These are phyloP conservation scores for Astropecten irregularis DNA, from an alignment of 53 echinoderm and acorn worm genomes.

Conservation along the genomic window DNA sequence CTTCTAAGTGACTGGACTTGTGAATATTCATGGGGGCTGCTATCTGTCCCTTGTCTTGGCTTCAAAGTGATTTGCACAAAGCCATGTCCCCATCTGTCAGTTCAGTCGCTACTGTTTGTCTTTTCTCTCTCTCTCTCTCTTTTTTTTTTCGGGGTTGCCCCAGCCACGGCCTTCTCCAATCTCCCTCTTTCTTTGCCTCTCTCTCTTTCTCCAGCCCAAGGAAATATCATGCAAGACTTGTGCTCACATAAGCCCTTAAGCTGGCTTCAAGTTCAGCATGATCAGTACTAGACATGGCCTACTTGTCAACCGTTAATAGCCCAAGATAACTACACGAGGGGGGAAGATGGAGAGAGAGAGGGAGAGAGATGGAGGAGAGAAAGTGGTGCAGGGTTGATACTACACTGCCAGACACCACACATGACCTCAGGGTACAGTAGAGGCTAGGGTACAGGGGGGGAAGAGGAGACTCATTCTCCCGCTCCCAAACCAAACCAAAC, in stretches of 20 bases:
- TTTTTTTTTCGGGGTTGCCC: background rate
- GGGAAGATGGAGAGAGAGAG: too few species aligned
- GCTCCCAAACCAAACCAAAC: too few species aligned
- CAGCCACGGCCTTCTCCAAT: background rate
- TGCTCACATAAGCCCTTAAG: conserved; percentile 48
- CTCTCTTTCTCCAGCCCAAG: conserved; percentile 1
- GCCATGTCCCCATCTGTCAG: conserved; percentile 26
- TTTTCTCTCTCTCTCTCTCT: background rate
- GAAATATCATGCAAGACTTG: conserved; percentile 47
- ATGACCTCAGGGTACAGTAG: conserved; percentile 33
- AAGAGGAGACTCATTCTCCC: too few species aligned
- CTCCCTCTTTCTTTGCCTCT: too few species aligned
- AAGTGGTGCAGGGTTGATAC: background rate
- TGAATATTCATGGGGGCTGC: conserved; percentile 37
- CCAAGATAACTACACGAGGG: background rate
- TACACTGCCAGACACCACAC: conserved; percentile 7
- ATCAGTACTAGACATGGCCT: conserved; percentile 43
- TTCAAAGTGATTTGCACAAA: conserved; percentile 29
- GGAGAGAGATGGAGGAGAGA: background rate
- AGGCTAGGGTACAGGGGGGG: background rate
- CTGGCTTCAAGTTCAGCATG: conserved; percentile 50
- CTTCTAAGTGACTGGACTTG: background rate
- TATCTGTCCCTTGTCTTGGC: conserved; percentile 41
- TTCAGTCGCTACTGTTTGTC: conserved; percentile 30
- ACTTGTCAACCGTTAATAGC: conserved; percentile 40